phyloP scores from a whole-genome alignment of 1,140 invertebrate species.

The Pachyrhynchus sulphureomaculatus region DNA sequence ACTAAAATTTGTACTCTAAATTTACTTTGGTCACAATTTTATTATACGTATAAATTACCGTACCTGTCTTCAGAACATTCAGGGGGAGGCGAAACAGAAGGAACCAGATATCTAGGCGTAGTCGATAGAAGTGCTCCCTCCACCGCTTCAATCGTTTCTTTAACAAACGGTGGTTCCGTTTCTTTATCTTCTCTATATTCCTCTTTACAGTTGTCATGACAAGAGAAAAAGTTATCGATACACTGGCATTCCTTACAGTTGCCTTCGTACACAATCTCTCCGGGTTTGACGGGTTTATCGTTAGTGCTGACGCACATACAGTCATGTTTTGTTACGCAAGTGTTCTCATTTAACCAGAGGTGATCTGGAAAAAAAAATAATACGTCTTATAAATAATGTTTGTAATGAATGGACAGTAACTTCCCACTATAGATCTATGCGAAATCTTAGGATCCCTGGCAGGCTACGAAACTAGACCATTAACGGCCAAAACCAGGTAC shows the following conservation, averaged over 20 bases:
- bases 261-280: constrained; percentile 57
- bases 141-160: background rate
- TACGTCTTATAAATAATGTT: no score
- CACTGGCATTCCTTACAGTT: constrained; percentile 74
- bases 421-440: constrained; percentile 39
- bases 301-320: constrained; percentile 68
- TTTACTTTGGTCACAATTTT: no score
- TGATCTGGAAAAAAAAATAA: constrained; percentile 37
- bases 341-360: constrained; percentile 64
- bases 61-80: constrained; percentile 49
- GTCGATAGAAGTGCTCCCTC: background rate
- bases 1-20: no score
- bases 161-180: background rate
- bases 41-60: no score
- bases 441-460: constrained; percentile 48
- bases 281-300: constrained; percentile 66
- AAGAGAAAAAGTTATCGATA: constrained; percentile 70
- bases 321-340: constrained; percentile 67
- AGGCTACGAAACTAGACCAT: no score
- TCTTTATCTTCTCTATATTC: constrained; percentile 1
- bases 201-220: constrained; percentile 58
- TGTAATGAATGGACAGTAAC: background rate
- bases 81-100: constrained; percentile 37
- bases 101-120: constrained; percentile 37
- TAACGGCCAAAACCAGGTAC: no score